These are phyloP conservation scores for Helicolenus hilgendorfi DNA, from an alignment of 2,797 vertebrate genomes.

Conservation along the genomic window DNA sequence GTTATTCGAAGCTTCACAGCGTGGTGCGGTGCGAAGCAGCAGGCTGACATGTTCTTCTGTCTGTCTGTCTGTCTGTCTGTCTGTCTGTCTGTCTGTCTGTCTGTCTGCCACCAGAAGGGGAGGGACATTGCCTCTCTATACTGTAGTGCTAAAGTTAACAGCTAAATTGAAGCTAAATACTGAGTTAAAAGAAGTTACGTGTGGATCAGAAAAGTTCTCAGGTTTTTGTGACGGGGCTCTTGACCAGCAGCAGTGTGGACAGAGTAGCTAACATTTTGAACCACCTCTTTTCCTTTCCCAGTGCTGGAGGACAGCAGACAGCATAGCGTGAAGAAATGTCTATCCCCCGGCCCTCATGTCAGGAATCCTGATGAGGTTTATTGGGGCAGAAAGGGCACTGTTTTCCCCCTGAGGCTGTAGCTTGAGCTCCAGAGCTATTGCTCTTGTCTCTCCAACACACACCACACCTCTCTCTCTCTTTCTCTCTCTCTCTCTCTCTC, in stretches of 20 bases:
- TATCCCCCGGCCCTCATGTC: conserved; percentile 88
- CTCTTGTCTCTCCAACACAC: conserved; percentile 71
- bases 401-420: conserved; percentile 87
- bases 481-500: conserved; percentile 1
- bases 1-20: no score
- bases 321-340: conserved; percentile 95
- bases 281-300: conserved; percentile 74
- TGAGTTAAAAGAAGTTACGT: neutral
- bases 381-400: conserved; percentile 96
- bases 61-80: no score
- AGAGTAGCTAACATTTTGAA: conserved; percentile 53
- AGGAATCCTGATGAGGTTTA: conserved; percentile 94
- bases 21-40: no score
- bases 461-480: conserved; percentile 39
- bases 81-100: no score
- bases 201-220: conserved; percentile 6
- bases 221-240: conserved; percentile 6
- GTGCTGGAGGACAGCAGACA: conserved; percentile 91
- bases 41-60: no score
- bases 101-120: no score
- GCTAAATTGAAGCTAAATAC: neutral
- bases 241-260: conserved; percentile 27
- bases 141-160: neutral
- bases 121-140: no score
- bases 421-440: conserved; percentile 80